Base-by-base conservation (phyloP, 2,888 invertebrate genomes). In the Clitarchus hookeri region DNA sequence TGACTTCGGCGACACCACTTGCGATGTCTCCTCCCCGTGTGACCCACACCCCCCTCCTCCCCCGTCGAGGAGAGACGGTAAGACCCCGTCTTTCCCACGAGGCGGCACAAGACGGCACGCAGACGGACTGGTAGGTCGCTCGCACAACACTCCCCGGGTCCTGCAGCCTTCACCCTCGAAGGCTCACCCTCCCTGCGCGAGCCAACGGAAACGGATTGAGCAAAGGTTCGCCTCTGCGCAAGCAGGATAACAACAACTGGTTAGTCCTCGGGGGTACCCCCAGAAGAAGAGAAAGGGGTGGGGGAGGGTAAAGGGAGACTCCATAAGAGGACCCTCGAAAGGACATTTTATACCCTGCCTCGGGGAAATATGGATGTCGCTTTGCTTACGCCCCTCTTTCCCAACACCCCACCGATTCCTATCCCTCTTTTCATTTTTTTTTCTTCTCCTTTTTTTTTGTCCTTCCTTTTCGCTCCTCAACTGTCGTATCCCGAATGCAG, bases 291-390 rank as follows among this genome's bases (percentile, higher is more conserved):
- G 0, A 19, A 65, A 65, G 1, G 65, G n/a, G 65, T 23, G 65
- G n/a, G 16, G 23, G 8, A 23, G 65, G n/a, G 65, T 48, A 23
- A 19, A 19, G n/a, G 65, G 23, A 23, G 65, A 8, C 65, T 23
- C 19, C 65, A 65, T 16, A 8, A 8, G 48, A 16, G 48, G 48
- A 48, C 65, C 65, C 65, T 26, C 23, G 82, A 36, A 82, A 82
- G 82, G 82, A 82, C 82, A 82, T 82, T 82, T 82, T 82, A 82
- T 82, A 82, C 44, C 82, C 82, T 82, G 27, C 82, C 44, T 27
- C 82, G 27, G 82, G 82, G 82, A 82, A 82, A 82, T 82, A 82
- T 82, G 82, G 82, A 82, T 82, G 82, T 82, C 82, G 82, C 44
- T 82, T 82, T 85, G 16, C 79, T 25, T 44, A 44, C 23, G 16